These are phyloP conservation scores for Nesoenas mayeri DNA, from an alignment of 2,113 vertebrate genomes.

Conservation along the genomic window DNA sequence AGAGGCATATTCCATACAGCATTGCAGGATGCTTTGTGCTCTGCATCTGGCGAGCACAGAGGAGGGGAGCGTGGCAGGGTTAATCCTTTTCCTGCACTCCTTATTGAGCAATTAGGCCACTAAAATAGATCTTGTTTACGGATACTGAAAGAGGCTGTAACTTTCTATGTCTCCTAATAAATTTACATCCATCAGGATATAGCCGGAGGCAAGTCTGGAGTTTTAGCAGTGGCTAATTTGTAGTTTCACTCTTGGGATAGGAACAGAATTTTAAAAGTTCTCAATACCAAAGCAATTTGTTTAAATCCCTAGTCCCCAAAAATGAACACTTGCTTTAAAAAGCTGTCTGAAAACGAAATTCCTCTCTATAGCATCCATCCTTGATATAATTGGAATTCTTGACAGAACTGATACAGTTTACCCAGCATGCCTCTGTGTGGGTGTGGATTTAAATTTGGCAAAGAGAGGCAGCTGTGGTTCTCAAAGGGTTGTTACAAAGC, in stretches of 20 bases:
- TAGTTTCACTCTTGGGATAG: not conserved
- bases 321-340: not conserved
- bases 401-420: not conserved
- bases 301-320: not conserved
- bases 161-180: constrained; percentile 9
- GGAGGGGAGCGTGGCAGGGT: not conserved
- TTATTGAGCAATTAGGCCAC: constrained; percentile 15
- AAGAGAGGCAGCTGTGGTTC: not conserved
- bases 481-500: not conserved
- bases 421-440: not conserved
- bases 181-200: not conserved
- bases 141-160: not conserved
- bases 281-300: not conserved
- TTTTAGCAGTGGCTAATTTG: constrained; percentile 14
- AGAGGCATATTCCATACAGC: not conserved
- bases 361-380: not conserved
- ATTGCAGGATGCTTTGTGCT: not conserved
- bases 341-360: not conserved
- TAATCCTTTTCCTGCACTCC: not conserved
- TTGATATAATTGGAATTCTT: not conserved
- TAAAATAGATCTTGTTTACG: constrained; percentile 26
- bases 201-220: constrained; percentile 13
- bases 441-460: not conserved
- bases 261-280: not conserved
- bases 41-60: not conserved